Evolutionary conservation across 2,113 vertebrate genomes (phyloP), one percentile per base, ranked within the genome.

Genomic region (Philantomba maxwellii): DNA sequence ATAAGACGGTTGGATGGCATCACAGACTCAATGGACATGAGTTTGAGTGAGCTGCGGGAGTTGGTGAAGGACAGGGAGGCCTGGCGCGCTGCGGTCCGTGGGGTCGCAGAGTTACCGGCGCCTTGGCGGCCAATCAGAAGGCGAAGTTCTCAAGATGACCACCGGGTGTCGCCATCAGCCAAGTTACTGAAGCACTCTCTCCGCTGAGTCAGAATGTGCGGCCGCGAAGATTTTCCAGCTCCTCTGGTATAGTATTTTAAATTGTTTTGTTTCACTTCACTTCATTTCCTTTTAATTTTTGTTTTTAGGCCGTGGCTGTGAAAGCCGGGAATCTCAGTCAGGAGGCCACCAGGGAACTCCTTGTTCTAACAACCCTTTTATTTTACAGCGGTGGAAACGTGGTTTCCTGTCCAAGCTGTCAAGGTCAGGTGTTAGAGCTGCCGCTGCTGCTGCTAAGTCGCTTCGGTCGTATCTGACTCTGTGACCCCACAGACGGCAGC

Each of bases 131-230:
- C 14, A 2, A 7, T 4, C 53, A 10, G n/a, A 25, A 7, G n/a
- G 55, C 73, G 90, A 95, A 91, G 25, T 97, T 95, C 80, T 77
- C 36, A 33, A 13, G 0, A 0, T 2, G 26, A 39, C 96, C 98
- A 97, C 30, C 45, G 95, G 97, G 83, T 92, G 97, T 93, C 88
- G 55, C 4, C 28, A 66, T 83, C 33, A 2, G 85, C 83, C 95
- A 97, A 96, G 28, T 82, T 89, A 97, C 89, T 28, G 62, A 62
- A 6, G 49, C 14, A 13, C 70, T 23, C 49, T 36, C 17, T 11
- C 16, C 3, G 1, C 58, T 0, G 17, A 6, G 14, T 43, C 14
- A 7, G 23, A 26, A 6, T 15, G 49, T 43, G 84, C 2, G 0
- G 2, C n/a, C 4, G 5, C 16, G 45, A 80, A 30, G 19, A 36